Percentiles rank a stretch among this genome's conserved stretches.
These are phyloP conservation scores for Ennomos erosarius DNA, from an alignment of 2,888 invertebrate genomes.

Conservation along the genomic window DNA sequence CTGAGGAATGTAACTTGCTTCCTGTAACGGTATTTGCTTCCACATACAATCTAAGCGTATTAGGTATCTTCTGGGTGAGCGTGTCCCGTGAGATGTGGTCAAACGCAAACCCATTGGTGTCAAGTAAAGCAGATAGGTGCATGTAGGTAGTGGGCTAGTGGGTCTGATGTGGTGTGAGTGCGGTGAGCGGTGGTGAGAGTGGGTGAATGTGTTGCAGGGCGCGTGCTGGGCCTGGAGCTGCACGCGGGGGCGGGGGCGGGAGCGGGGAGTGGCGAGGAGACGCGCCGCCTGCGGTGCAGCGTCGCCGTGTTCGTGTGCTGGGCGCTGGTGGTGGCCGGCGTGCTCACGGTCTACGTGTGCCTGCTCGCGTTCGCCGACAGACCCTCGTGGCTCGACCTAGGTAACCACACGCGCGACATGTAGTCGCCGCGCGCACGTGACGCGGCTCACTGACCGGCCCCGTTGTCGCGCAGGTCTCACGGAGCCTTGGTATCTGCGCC, in stretches of 20 bases:
- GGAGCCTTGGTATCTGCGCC: constrained; percentile 70
- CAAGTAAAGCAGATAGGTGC: too few relatives aligned
- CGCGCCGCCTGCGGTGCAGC: constrained; percentile 61
- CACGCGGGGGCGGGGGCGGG: background rate
- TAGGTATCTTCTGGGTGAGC: too few relatives aligned
- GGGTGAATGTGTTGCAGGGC: constrained; percentile 1
- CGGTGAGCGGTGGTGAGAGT: too few relatives aligned
- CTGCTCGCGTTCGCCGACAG: background rate
- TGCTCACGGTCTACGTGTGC: background rate
- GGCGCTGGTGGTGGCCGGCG: constrained; percentile 67
- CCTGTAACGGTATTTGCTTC: too few relatives aligned
- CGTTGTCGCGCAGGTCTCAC: background rate
- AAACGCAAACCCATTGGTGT: too few relatives aligned
- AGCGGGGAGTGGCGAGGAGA: background rate
- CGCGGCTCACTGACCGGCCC: background rate
- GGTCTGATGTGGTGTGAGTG: too few relatives aligned
- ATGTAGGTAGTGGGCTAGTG: too few relatives aligned
- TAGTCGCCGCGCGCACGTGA: background rate
- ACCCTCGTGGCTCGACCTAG: constrained; percentile 5
- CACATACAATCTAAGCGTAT: too few relatives aligned
- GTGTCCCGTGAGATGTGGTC: too few relatives aligned
- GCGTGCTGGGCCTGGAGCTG: constrained; percentile 7
- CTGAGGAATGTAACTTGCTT: too few relatives aligned
- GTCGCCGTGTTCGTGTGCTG: constrained; percentile 78
- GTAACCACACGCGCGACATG: background rate